Evolutionary conservation across 2,113 vertebrate species (phyloP), one percentile per base, ranked within the genome.

Genomic region (Dascyllus trimaculatus): DNA sequence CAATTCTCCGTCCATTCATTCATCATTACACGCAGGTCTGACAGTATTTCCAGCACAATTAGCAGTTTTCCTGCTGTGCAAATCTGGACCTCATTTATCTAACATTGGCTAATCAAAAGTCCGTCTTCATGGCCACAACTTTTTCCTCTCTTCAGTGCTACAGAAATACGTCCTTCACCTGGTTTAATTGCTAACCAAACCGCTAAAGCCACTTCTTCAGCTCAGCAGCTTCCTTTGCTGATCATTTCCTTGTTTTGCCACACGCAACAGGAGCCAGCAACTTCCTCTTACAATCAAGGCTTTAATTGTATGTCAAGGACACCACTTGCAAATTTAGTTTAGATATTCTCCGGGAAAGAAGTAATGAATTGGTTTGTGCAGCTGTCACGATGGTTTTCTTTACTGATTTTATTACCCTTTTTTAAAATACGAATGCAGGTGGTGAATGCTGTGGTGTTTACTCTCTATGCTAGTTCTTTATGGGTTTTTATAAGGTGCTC

Each of bases 81-180:
- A 75, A 67, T 75, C 67, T 72, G 21, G 51, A 11, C 54, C 19
- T 57, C 49, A 45, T 61, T 80, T 57, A 61, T 67, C 49, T 43
- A 61, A 80, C 48, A 18, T 19, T 64, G 68, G 49, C 45, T 32
- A 73, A 29, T 21, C 11, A 13, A 40, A 40, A 40, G 38, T 40
- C 38, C 48, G 29, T 32, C 71, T 71, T 71, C 1, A 17, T 26
- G 48, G 10, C 48, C 48, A 72, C 49, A 35, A 3, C 21, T 54
- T 67, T 4, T 40, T 52, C 45, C n/a, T 62, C 45, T 56, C 35
- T 24, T 18, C 21, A 15, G 11, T 38, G 54, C 43, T 43, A 25
- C 17, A 46, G 32, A 61, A 78, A 77, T 7, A 8, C 22, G 56
- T 22, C 7, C 57, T 4, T 52, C 51, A 38, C 17, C 52, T 18